Evolutionary conservation across 1,140 invertebrate species (phyloP).

Genomic region (Chrysopa pallens): DNA sequence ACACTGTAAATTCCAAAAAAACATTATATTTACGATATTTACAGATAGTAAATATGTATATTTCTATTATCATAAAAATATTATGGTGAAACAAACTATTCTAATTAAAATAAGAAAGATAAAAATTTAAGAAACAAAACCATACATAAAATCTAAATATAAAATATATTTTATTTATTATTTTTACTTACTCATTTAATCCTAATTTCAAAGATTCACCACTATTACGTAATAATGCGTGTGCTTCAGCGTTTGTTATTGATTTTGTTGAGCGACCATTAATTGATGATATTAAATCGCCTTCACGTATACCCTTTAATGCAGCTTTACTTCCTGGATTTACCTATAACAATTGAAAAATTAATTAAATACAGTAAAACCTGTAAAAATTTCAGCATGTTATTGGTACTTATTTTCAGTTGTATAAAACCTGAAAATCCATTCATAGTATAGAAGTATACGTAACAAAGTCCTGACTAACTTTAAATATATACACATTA

Average conservation of each 20-base stretch:
- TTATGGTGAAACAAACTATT: too few species aligned
- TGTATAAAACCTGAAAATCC: too few species aligned
- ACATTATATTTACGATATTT: too few species aligned
- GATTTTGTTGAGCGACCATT: constrained; percentile 48
- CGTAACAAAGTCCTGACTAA: too few species aligned
- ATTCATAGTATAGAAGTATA: too few species aligned
- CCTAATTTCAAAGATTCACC: constrained; percentile 50
- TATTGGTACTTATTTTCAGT: too few species aligned
- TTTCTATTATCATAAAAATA: too few species aligned
- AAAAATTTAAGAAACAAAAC: not conserved
- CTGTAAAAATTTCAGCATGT: too few species aligned
- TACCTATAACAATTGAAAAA: constrained; percentile 38
- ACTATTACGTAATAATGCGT: constrained; percentile 48
- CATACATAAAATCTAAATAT: not conserved
- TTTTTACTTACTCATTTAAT: constrained; percentile 49
- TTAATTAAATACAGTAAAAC: constrained; percentile 2
- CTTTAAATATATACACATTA: too few species aligned
- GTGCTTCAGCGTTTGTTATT: constrained; percentile 56
- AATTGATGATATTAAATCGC: constrained; percentile 61
- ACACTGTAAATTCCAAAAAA: too few species aligned
- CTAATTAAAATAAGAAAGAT: too few species aligned
- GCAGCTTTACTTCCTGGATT: constrained; percentile 68
- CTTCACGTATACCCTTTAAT: constrained; percentile 54
- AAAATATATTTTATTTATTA: not conserved
- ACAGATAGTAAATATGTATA: too few species aligned